A percentile compares a stretch with the other conserved stretches of the same genome.
These are phyloP conservation scores for Patella pellucida DNA, from an alignment of 2,888 invertebrate species.

Conservation along the genomic window DNA sequence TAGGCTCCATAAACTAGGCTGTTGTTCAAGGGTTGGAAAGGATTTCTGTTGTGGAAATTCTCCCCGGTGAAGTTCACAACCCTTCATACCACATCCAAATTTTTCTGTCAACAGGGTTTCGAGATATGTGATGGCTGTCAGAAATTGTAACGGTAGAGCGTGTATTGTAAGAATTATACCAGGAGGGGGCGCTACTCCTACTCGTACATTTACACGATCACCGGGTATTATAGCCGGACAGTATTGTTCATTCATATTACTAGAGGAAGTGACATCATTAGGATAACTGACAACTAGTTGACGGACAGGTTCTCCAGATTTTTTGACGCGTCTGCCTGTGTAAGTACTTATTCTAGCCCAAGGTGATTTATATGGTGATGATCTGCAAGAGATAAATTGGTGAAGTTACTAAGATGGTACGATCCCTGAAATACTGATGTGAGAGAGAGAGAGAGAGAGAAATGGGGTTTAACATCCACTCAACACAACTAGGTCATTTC, in stretches of 20 bases:
- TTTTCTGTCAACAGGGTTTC: conserved; percentile 65
- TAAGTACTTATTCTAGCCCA: conserved; percentile 68
- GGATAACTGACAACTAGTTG: conserved; percentile 69
- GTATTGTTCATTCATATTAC: conserved; percentile 64
- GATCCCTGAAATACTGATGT: too few relatives aligned
- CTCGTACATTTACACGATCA: conserved; percentile 55
- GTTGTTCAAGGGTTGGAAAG: conserved; percentile 36
- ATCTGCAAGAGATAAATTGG: conserved; percentile 44
- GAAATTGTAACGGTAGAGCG: conserved; percentile 69
- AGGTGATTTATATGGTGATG: conserved; percentile 64
- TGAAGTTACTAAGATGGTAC: too few relatives aligned
- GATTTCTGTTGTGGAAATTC: conserved; percentile 36
- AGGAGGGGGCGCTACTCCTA: conserved; percentile 67
- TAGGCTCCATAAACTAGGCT: conserved; percentile 59
- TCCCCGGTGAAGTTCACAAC: conserved; percentile 42
- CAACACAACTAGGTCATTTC: too few relatives aligned
- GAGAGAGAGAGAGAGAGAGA: too few relatives aligned
- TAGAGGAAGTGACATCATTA: conserved; percentile 58
- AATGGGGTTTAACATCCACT: too few relatives aligned
- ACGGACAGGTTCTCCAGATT: conserved; percentile 61
- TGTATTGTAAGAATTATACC: conserved; percentile 66
- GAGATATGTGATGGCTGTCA: conserved; percentile 68
- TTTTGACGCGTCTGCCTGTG: conserved; percentile 67
- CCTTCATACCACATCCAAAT: conserved; percentile 58
- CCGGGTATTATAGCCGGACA: conserved; percentile 66